These are phyloP conservation scores for Rhinolophus sinicus DNA, from an alignment of 2,113 vertebrate genomes.

Conservation along the genomic window DNA sequence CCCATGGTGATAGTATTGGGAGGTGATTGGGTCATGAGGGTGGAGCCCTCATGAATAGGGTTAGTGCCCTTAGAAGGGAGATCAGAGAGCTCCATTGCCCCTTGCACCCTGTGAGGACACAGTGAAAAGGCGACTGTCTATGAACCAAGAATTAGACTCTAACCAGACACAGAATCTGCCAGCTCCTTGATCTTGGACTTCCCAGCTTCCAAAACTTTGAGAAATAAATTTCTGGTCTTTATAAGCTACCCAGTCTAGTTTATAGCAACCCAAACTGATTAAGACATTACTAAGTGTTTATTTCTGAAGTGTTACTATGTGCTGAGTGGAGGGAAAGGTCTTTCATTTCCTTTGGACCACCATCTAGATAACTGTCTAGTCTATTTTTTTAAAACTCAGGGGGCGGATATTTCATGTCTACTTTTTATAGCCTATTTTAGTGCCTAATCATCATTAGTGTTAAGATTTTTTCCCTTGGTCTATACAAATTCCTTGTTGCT, in stretches of 20 bases:
- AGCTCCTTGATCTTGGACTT: background rate
- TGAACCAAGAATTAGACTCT: background rate
- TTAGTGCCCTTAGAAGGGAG: background rate
- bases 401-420: background rate
- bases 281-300: background rate
- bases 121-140: background rate
- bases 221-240: background rate
- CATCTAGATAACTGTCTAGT: background rate
- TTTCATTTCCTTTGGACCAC: background rate
- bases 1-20: background rate
- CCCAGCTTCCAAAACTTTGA: background rate
- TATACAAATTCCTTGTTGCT: constrained; percentile 28
- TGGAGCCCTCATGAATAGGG: background rate
- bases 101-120: background rate
- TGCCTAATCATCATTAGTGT: background rate
- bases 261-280: background rate
- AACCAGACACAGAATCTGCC: background rate
- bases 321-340: background rate
- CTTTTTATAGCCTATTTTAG: background rate
- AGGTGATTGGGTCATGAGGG: background rate
- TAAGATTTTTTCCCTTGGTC: background rate
- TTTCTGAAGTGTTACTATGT: background rate
- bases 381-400: background rate
- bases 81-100: background rate
- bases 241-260: background rate